These are phyloP conservation scores for Atopsyche davidsoni DNA, from an alignment of 1,140 invertebrate species.

Conservation along the genomic window DNA sequence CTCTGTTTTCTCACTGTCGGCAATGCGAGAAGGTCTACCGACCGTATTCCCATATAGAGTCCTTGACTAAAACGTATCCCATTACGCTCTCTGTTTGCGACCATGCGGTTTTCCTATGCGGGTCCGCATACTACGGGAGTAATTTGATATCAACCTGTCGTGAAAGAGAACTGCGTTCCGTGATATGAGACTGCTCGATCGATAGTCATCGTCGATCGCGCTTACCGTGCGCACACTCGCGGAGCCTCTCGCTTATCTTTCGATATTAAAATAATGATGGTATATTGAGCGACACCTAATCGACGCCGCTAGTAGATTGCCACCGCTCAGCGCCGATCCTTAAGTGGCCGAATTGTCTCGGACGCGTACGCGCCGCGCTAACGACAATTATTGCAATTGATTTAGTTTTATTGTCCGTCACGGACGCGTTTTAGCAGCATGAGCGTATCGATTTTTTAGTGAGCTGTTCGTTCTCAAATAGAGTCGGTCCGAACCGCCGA, in stretches of 20 bases:
- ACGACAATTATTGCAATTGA: constrained; percentile 13
- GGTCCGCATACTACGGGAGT: too few relatives aligned
- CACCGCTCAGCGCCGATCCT: constrained; percentile 2
- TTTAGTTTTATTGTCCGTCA: constrained; percentile 20
- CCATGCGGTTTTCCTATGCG: too few relatives aligned
- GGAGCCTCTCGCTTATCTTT: background rate
- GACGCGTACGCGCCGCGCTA: constrained; percentile 3
- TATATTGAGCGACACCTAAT: too few relatives aligned
- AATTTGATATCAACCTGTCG: too few relatives aligned
- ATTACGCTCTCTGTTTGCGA: too few relatives aligned
- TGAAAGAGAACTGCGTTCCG: too few relatives aligned
- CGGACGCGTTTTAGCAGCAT: constrained; percentile 16
- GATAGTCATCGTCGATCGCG: background rate
- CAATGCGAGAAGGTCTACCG: too few relatives aligned
- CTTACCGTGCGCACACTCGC: background rate
- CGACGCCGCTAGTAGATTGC: too few relatives aligned
- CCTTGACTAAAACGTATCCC: too few relatives aligned
- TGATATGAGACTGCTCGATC: background rate
- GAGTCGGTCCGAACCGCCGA: constrained; percentile 8
- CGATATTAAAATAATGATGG: background rate
- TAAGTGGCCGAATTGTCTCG: constrained; percentile 18
- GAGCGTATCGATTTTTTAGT: constrained; percentile 15
- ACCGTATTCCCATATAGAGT: too few relatives aligned
- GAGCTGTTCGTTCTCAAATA: constrained; percentile 14
- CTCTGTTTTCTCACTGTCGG: too few relatives aligned